phyloP scores from a whole-genome alignment of 2,888 invertebrate species.

The Melipona beecheii region DNA sequence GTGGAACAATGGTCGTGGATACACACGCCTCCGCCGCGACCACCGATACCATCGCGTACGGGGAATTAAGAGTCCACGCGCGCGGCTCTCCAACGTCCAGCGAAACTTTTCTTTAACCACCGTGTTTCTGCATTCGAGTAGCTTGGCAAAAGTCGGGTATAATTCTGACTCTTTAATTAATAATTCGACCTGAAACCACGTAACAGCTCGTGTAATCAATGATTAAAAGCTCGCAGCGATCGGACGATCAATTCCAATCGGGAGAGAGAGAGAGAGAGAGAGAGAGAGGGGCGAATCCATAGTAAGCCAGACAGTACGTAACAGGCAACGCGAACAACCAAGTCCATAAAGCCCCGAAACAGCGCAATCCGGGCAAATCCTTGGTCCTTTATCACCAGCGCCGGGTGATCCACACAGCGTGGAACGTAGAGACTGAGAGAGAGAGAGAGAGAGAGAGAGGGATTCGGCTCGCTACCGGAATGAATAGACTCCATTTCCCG shows the following conservation, averaged over 20 bases:
- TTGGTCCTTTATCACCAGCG: slow-evolving; percentile 51
- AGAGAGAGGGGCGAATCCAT: not conserved
- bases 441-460: no score
- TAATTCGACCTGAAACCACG: no score
- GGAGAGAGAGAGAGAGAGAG: no score
- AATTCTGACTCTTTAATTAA: no score
- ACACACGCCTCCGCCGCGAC: slow-evolving; percentile 43
- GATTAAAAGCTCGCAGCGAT: not conserved
- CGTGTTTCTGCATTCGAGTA: no score
- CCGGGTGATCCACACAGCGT: slow-evolving; percentile 17
- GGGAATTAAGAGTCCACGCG: slow-evolving; percentile 55
- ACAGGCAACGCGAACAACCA: slow-evolving; percentile 1
- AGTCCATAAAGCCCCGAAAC: slow-evolving; percentile 37
- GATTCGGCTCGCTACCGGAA: slow-evolving; percentile 12
- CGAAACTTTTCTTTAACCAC: not conserved
- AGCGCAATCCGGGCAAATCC: slow-evolving; percentile 40
- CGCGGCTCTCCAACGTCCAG: slow-evolving; percentile 16
- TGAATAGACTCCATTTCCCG: slow-evolving; percentile 56
- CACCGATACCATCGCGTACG: slow-evolving; percentile 48
- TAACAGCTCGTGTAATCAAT: not conserved
- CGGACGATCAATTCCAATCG: not conserved
- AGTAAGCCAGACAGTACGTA: not conserved
- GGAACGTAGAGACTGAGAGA: not conserved
- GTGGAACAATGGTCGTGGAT: slow-evolving; percentile 66
- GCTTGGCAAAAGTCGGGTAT: not conserved